These are phyloP conservation scores for Crocodylus rhombifer DNA, from an alignment of 2,797 vertebrate species.

Conservation along the genomic window DNA sequence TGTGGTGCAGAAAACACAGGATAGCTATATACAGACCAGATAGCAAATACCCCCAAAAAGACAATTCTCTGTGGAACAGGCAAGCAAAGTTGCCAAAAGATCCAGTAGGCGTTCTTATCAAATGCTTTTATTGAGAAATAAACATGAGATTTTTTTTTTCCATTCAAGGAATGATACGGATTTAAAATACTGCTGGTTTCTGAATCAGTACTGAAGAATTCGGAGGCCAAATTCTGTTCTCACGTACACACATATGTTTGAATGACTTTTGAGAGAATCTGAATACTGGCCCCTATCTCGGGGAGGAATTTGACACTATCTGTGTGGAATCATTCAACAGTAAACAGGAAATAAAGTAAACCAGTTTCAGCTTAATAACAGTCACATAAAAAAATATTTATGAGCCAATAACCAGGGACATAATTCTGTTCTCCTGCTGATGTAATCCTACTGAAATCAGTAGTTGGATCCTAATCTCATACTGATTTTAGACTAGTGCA, in stretches of 20 bases:
- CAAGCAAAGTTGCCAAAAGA: constrained; percentile 55
- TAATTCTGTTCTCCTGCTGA: neutral
- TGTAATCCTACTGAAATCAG: constrained; percentile 42
- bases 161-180: neutral
- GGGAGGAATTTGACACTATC: constrained; percentile 48
- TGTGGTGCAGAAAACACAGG: constrained; percentile 6
- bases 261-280: constrained; percentile 24
- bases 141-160: constrained; percentile 14
- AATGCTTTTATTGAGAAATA: constrained; percentile 32
- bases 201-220: neutral
- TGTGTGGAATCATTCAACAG: neutral
- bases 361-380: constrained; percentile 17
- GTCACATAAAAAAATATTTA: neutral
- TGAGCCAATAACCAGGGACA: constrained; percentile 55
- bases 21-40: neutral
- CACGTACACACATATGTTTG: neutral
- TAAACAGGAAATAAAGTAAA: neutral
- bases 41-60: constrained; percentile 3
- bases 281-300: constrained; percentile 30
- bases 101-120: constrained; percentile 61
- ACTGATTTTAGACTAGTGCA: constrained; percentile 17
- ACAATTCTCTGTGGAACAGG: neutral
- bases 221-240: constrained; percentile 2
- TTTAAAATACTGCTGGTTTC: neutral
- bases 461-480: constrained; percentile 39